Base-by-base conservation (phyloP, 2,888 invertebrate genomes). In the Eustalomyia histrio region DNA sequence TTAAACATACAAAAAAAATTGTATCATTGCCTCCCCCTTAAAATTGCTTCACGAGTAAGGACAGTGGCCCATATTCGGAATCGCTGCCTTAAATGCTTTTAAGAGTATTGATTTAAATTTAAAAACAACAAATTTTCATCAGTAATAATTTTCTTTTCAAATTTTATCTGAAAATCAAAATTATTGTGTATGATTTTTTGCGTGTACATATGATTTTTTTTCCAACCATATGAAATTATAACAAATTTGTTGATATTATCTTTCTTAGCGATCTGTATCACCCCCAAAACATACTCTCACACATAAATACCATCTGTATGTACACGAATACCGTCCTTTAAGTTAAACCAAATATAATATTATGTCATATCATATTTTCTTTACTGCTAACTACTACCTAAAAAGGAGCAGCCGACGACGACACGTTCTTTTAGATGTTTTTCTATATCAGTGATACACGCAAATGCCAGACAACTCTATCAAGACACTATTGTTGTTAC, bases 221-320 rank as follows among this genome's bases (percentile, higher is more conserved):
- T 7, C 14, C n/a, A 43, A 57, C 29, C 39, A 29, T 73, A 73
- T 76, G 24, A 82, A 76, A 78, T 82, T 75, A 76, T 80, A 82
- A 73, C 72, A 79, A 79, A 80, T 79, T 80, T 81, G 79, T 74
- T 83, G 69, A 53, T 79, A 74, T 81, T 76, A 75, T 76, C 65
- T 80, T 57, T 68, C 50, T 29, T 53, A 57, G 67, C n/a, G 74
- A 83, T 83, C 73, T 76, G 63, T 58, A 64, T 60, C 53, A 53
- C 9, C 53, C 18, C 57, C 18, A 29, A n/a, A 2, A 50, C 29
- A 17, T 2, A 8, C 7, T 16, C 21, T 47, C n/a, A 60, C 2
- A 39, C 24, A 69, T 47, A 58, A n/a, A 74, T 35, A 29, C 29
- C n/a, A 35, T n/a, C n/a, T 12, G n/a, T 16, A 57, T 47, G 9